Evolutionary conservation across 2,797 vertebrate genomes (phyloP), one percentile per base, ranked within the genome.

Genomic region (Tapera naevia): DNA sequence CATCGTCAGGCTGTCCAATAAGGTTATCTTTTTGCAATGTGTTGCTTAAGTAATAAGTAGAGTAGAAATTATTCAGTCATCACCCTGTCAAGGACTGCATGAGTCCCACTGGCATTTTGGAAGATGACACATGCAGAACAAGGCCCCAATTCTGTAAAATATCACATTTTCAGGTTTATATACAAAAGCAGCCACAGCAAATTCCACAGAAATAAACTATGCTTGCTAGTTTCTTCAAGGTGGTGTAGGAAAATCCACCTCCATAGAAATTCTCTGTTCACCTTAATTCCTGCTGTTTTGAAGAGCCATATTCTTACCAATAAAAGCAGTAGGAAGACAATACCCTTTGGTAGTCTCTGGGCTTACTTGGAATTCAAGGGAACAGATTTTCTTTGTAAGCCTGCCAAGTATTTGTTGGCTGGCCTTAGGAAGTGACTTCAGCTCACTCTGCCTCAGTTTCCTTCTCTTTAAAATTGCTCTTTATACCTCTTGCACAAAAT

Each of bases 21-120:
- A 91, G 79, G 61, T 92, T 93, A 85, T 85, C 51, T 48, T 74
- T 48, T 84, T 71, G 69, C 93, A 89, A 88, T 46, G 37, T 88
- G 79, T 91, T 94, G 81, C 81, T 53, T 57, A 27, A 91, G 75
- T 86, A 94, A 76, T 85, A 67, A 92, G 73, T 51, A 72, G 81
- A 88, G 87, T 80, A 93, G 79, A 76, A 93, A 93, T 88, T 91
- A 89, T 91, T 89, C 92, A 95, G 69, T 93, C 93, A 93, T 94
- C 93, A 78, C 91, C 72, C 82, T 88, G 89, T 89, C 88, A 88
- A 73, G 61, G 65, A 17, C 65, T 71, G 45, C 28, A 4, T 86
- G 93, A 94, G 95, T 88, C 82, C 69, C 69, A 86, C 65, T 91
- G 91, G 93, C 93, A 39, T 57, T 94, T 74, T 88, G 69, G 81